Evolutionary conservation across 2,888 invertebrate genomes (phyloP), one percentile per base, ranked within the genome.

Genomic region (Mechanitis messenoides): DNA sequence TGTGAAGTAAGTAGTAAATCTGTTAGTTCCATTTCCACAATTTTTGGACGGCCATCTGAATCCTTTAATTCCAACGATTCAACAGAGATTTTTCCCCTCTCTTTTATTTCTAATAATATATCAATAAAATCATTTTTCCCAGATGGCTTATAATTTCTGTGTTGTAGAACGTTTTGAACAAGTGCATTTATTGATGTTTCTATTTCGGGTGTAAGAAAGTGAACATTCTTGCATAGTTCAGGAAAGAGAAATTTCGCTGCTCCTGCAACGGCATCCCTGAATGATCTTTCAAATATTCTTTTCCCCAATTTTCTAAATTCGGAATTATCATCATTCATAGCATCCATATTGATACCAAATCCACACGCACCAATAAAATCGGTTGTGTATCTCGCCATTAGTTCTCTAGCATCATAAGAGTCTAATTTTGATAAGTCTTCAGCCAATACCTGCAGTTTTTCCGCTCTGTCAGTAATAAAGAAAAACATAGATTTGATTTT

Each of bases 401-500:
- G 77, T 64, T 88, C 88, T 50, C 83, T 76, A 3, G 81, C 78
- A 63, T 87, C 87, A 56, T 83, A 85, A 65, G 70, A 77, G 50
- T 84, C 82, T 56, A 69, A 74, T 5, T 77, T 64, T 5, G 74
- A 68, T 1, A 84, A 74, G 11, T 80, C 76, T 61, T 83, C 83
- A 3, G 83, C 77, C 45, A 84, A 74, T 2, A 75, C 12, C 73
- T 86, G 83, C 11, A 89, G 66, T 66, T 82, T 84, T 66, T 84
- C 82, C 3, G 87, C 85, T 68, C 84, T 74, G 1, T 85, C 82
- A 9, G 81, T 84, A 35, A 89, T 86, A 31, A 87, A 77, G 4
- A 82, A 83, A 63, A 89, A 89, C 88, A 88, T 88, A 5, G 80
- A 84, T 66, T 84, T 88, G 7, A 88, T 69, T 69, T 87, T 89